phyloP scores from a whole-genome alignment of 2,113 vertebrate genomes.

The Paraplagusia blochii region DNA sequence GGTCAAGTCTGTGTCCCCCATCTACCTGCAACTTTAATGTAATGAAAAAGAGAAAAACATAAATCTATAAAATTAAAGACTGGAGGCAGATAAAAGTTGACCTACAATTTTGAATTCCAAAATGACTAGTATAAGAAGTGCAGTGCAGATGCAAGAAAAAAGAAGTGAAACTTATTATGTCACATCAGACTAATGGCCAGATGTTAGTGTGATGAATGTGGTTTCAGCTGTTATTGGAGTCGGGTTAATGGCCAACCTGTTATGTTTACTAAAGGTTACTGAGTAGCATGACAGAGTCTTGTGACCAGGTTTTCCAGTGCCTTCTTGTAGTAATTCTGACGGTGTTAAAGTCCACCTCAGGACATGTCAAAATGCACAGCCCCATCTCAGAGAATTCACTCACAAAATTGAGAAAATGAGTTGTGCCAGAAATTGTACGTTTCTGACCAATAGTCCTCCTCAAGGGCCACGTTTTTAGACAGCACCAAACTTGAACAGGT shows the following conservation, averaged over 20 bases:
- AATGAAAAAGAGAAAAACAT: background rate
- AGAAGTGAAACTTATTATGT: too few species aligned
- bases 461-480: conserved; percentile 32
- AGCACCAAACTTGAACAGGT: conserved; percentile 34
- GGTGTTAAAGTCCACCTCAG: conserved; percentile 40
- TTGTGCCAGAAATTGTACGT: conserved; percentile 35
- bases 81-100: too few species aligned
- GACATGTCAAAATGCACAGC: background rate
- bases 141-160: too few species aligned
- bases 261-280: conserved; percentile 54
- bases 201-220: background rate
- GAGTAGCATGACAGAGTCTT: conserved; percentile 48
- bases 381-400: background rate
- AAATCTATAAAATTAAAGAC: background rate
- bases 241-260: conserved; percentile 68
- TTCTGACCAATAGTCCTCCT: conserved; percentile 28
- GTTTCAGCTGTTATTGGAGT: conserved; percentile 8
- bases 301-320: conserved; percentile 30
- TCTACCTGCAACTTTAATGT: conserved; percentile 68
- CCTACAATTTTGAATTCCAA: background rate
- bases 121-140: background rate
- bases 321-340: background rate
- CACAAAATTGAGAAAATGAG: conserved; percentile 11
- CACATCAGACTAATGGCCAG: too few species aligned
- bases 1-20: conserved; percentile 17